These are phyloP conservation scores for Patiria pectinifera DNA, from an alignment of 53 echinoderm and acorn worm species.

Conservation along the genomic window DNA sequence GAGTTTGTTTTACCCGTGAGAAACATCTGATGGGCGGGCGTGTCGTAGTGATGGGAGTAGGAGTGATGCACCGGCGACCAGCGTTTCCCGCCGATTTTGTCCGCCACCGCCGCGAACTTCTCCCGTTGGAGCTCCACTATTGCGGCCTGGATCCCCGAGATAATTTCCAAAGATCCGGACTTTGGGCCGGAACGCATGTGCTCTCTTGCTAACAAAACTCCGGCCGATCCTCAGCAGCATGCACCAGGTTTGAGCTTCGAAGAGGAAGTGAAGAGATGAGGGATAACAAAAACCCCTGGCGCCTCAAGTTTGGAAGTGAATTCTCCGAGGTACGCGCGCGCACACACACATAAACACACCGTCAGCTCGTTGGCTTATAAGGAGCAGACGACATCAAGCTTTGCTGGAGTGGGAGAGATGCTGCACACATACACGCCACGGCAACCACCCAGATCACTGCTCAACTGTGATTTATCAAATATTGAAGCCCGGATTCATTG, in stretches of 20 bases:
- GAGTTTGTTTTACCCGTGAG: constrained; percentile 41
- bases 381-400: constrained; percentile 29
- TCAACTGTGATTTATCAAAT: constrained; percentile 54
- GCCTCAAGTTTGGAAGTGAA: constrained; percentile 36
- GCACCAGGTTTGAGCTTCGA: background rate
- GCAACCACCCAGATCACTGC: constrained; percentile 42
- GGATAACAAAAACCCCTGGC: background rate
- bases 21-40: constrained; percentile 53
- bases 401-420: background rate
- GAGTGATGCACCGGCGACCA: constrained; percentile 54
- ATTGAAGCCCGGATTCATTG: constrained; percentile 40
- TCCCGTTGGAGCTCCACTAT: constrained; percentile 51
- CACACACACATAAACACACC: background rate
- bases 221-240: background rate
- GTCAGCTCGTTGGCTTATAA: background rate
- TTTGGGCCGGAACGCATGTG: constrained; percentile 25
- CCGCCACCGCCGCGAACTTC: constrained; percentile 53
- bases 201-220: background rate
- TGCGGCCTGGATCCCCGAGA: constrained; percentile 10
- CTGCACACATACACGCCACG: background rate
- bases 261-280: background rate
- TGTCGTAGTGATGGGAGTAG: constrained; percentile 56
- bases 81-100: constrained; percentile 51
- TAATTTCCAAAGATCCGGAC: constrained; percentile 45
- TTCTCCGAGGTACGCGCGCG: constrained; percentile 3